Conservation (phyloP, 2,797 vertebrate species). For the Hipposideros larvatus region DNA sequence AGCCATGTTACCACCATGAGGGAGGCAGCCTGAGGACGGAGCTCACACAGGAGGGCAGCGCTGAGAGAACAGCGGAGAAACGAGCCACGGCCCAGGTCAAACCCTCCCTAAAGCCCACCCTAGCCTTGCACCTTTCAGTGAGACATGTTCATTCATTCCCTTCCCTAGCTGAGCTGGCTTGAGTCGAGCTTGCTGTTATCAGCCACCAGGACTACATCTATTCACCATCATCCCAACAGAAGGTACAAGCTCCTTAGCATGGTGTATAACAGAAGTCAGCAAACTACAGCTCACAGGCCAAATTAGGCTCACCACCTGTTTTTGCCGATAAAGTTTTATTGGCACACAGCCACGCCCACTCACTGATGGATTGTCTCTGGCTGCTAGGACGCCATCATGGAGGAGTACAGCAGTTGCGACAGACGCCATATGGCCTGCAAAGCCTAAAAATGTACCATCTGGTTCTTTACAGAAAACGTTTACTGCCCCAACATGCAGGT, state of each 20-base stretch:
- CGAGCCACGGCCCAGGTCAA: not conserved
- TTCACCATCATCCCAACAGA: not conserved
- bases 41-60: not conserved
- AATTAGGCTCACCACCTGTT: not conserved
- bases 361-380: not conserved
- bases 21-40: not conserved
- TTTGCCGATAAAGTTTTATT: slow-evolving; percentile 43
- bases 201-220: not conserved
- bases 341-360: not conserved
- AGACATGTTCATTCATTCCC: not conserved
- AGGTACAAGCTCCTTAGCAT: not conserved
- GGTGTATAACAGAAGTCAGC: not conserved
- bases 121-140: no score
- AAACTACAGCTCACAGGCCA: not conserved
- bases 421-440: not conserved
- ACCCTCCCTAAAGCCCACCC: not conserved
- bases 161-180: not conserved
- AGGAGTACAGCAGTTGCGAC: not conserved
- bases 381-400: no score
- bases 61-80: not conserved
- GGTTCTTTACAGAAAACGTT: not conserved
- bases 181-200: not conserved
- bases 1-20: not conserved
- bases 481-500: not conserved
- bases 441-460: not conserved